Percentiles rank a stretch among this genome's conserved stretches.
Evolutionary conservation across 2,113 vertebrate genomes (phyloP).

Genomic region (Lota lota): DNA sequence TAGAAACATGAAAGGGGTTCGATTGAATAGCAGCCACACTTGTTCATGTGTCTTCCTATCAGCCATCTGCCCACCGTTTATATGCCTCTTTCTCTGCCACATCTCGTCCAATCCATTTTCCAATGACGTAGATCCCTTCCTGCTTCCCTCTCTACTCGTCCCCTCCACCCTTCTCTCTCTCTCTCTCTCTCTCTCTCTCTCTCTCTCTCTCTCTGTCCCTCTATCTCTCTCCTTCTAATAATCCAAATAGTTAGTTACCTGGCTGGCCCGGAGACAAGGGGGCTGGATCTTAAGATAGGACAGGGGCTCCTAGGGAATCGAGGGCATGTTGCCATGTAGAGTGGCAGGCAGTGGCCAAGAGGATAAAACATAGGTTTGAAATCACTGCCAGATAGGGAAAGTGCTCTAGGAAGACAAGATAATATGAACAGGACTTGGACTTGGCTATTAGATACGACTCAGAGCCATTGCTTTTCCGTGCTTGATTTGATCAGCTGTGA

Average conservation of each 20-base stretch:
- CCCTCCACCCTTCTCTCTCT: conserved; percentile 2
- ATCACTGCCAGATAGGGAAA: conserved; percentile 23
- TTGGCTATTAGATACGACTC: not conserved
- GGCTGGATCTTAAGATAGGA: conserved; percentile 22
- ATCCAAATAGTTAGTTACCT: conserved; percentile 34
- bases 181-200: not conserved
- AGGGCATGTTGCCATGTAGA: conserved; percentile 31
- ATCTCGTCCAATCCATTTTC: conserved; percentile 21
- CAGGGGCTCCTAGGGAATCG: conserved; percentile 16
- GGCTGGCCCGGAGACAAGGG: conserved; percentile 42
- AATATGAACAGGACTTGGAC: not conserved
- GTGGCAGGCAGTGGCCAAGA: conserved; percentile 21
- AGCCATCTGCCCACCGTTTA: conserved; percentile 5
- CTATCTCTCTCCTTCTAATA: conserved; percentile 17
- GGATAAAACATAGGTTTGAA: conserved; percentile 17
- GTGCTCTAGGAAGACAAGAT: not conserved
- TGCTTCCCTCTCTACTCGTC: conserved; percentile 7
- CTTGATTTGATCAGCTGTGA: too few species aligned
- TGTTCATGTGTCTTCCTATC: not conserved
- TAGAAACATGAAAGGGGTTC: not conserved
- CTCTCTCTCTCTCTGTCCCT: not conserved
- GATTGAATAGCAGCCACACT: conserved; percentile 17
- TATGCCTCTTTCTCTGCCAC: conserved; percentile 23
- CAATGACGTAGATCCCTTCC: conserved; percentile 35
- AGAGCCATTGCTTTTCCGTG: not conserved